Evolutionary conservation across 2,113 vertebrate species (phyloP).

Genomic region (Brachyistius frenatus): DNA sequence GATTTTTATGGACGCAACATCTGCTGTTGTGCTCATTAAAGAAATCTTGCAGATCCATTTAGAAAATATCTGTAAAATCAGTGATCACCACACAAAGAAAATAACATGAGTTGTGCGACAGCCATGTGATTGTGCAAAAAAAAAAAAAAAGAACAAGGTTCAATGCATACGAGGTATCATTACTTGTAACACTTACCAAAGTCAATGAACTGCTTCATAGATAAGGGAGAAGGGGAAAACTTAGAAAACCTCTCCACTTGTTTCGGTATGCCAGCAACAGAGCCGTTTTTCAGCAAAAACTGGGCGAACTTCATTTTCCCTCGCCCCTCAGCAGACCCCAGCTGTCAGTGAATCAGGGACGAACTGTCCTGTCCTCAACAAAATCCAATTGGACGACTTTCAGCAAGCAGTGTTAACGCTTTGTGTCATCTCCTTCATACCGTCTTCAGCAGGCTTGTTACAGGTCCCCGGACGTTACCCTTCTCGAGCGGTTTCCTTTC

Average conservation of each 20-base stretch:
- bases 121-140: background rate
- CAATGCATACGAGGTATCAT: background rate
- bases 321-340: conserved; percentile 17
- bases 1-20: background rate
- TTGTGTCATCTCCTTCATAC: background rate
- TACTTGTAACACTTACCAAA: conserved; percentile 87
- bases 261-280: conserved; percentile 80
- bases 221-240: conserved; percentile 94
- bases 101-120: conserved; percentile 22
- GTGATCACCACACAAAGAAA: conserved; percentile 13
- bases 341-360: conserved; percentile 15
- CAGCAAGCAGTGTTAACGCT: conserved; percentile 3
- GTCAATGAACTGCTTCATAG: conserved; percentile 97
- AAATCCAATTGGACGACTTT: conserved; percentile 29
- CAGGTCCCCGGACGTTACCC: background rate
- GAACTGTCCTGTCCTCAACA: conserved; percentile 35
- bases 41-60: background rate
- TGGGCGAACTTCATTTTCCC: conserved; percentile 91
- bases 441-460: background rate
- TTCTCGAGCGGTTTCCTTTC: background rate
- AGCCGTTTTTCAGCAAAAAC: conserved; percentile 86
- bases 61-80: background rate
- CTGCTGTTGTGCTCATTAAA: background rate
- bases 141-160: background rate
- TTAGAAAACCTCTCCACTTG: conserved; percentile 90